Evolutionary conservation across 2,888 invertebrate species (phyloP), one percentile per base, ranked within the genome.

Genomic region (Artemia sinica): DNA sequence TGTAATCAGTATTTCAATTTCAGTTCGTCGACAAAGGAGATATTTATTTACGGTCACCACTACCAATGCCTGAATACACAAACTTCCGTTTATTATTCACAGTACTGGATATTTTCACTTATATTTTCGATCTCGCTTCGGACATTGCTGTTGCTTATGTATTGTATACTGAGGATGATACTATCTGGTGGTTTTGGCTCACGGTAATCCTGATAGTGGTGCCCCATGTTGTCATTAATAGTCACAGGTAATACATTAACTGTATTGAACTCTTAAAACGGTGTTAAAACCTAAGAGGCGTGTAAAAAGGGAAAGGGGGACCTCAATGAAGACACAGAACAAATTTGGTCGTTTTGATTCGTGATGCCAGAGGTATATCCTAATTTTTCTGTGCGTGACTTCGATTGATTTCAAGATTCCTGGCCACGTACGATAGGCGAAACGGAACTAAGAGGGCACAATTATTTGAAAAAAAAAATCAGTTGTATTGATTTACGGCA

Each of bases 161-260:
- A 28, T 66, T 68, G 11, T 70, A 68, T 65, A 65, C 50, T 18
- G 70, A 69, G 50, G 67, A 67, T 9, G 70, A 68, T n/a, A 58
- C 70, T 18, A 41, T 13, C n/a, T 52, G 49, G 66, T 72, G 70
- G 70, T 71, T 71, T 58, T 51, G 66, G 65, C 51, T 70, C 11
- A 72, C 72, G 50, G 49, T 72, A 10, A 14, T 50, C n/a, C 63
- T 71, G 28, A 68, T 71, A n/a, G 65, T 71, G 4, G 52, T 68
- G 1, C 71, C 74, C 8, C 69, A 70, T 49, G 28, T 73, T 10
- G 58, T 72, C 10, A 69, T 72, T 50, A 74, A 73, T 50, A 65
- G 66, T 11, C n/a, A 11, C 63, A 58, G 63, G 63, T 58, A 58
- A 18, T 11, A 41, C 6, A 41, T 41, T 41, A 41, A 41, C 41